A percentile compares a stretch with the other conserved stretches of the same genome.
These are phyloP conservation scores for Eurytoma californica DNA, from an alignment of 2,888 invertebrate genomes.

Conservation along the genomic window DNA sequence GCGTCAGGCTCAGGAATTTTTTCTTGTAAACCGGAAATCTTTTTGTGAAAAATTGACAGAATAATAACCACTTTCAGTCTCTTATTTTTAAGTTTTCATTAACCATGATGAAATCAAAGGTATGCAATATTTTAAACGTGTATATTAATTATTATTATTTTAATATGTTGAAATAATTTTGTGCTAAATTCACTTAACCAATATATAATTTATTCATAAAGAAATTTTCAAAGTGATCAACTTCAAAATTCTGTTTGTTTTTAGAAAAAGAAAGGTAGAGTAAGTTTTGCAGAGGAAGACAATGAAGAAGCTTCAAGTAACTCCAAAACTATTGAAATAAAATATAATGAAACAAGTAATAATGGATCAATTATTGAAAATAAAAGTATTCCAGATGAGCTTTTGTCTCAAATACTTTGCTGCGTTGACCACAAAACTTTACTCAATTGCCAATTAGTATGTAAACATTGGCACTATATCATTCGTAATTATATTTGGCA, in stretches of 20 bases:
- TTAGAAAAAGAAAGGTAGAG: conserved; percentile 42
- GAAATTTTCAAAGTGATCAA: not conserved
- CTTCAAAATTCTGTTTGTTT: not conserved
- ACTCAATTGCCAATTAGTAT: conserved; percentile 75
- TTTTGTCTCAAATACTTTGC: conserved; percentile 74
- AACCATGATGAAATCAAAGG: conserved; percentile 22
- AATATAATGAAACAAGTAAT: conserved; percentile 30
- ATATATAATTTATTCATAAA: not conserved
- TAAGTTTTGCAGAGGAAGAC: conserved; percentile 31
- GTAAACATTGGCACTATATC: conserved; percentile 76
- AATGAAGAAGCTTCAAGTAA: conserved; percentile 2
- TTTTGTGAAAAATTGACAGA: not conserved
- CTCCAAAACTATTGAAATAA: conserved; percentile 21
- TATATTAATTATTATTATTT: not conserved
- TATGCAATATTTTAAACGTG: not conserved
- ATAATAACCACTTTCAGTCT: not conserved
- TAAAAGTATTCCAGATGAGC: conserved; percentile 74
- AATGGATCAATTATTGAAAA: conserved; percentile 47
- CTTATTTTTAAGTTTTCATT: too few relatives aligned
- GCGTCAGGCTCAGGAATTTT: too few relatives aligned
- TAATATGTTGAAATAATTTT: not conserved
- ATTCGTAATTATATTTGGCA: conserved; percentile 74
- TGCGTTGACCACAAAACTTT: conserved; percentile 72
- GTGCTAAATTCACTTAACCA: too few relatives aligned
- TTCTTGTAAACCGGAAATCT: too few relatives aligned